Percentiles rank a stretch among this genome's conserved stretches.
These are phyloP conservation scores for Pseudorhombus dupliciocellatus DNA, from an alignment of 2,113 vertebrate genomes.

Conservation along the genomic window DNA sequence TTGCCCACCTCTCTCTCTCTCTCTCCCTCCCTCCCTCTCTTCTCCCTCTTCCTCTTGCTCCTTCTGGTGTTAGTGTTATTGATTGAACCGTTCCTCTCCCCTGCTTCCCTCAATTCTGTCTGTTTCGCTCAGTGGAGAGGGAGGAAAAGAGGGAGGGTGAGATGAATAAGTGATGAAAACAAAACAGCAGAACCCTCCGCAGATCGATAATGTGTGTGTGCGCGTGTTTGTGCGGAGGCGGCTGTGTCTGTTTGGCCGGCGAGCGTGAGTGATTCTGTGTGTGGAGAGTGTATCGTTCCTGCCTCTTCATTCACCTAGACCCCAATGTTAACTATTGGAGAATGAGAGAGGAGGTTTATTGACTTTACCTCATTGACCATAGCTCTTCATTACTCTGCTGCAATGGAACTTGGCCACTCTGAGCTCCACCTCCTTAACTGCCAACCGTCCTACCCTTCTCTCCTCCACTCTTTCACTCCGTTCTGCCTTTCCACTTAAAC, in stretches of 20 bases:
- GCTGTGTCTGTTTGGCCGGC: conserved; percentile 33
- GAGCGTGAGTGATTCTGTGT: conserved; percentile 57
- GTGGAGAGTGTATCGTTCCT: conserved; percentile 66
- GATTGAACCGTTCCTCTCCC: conserved; percentile 84
- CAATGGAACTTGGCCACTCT: conserved; percentile 63
- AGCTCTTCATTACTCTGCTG: conserved; percentile 76
- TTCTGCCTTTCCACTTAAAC: conserved; percentile 42
- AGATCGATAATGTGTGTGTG: conserved; percentile 71
- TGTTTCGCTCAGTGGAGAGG: conserved; percentile 74
- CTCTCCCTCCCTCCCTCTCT: conserved; percentile 21
- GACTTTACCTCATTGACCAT: conserved; percentile 77
- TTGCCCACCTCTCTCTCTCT: conserved; percentile 16
- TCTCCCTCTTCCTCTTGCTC: conserved; percentile 37
- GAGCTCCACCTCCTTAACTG: conserved; percentile 51
- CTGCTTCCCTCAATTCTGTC: conserved; percentile 81
- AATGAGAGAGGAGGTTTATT: conserved; percentile 75
- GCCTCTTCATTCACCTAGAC: conserved; percentile 70
- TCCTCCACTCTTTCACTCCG: conserved; percentile 31
- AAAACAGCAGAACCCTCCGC: conserved; percentile 81
- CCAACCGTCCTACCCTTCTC: conserved; percentile 32
- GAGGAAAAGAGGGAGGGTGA: conserved; percentile 68
- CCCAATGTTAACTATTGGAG: conserved; percentile 74
- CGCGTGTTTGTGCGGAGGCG: conserved; percentile 29
- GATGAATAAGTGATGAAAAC: conserved; percentile 87
- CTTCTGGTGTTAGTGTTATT: conserved; percentile 81